Evolutionary conservation across 2,888 invertebrate species (phyloP).

Genomic region (Notodonta ziczac): DNA sequence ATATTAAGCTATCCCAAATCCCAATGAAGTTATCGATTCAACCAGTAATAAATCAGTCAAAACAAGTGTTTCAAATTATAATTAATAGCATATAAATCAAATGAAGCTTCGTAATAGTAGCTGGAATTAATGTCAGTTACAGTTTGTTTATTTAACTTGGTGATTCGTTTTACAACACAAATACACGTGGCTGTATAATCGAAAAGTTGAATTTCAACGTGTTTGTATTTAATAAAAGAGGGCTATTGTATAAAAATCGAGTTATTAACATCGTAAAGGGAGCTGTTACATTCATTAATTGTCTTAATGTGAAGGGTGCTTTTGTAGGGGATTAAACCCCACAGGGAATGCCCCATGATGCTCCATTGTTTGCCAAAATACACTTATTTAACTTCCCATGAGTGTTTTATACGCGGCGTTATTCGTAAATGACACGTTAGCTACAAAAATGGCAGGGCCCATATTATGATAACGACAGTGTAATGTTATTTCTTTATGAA

Average conservation of each 20-base stretch:
- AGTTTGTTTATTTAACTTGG: slow-evolving; percentile 6
- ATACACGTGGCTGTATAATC: slow-evolving; percentile 41
- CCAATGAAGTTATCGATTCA: too few relatives aligned
- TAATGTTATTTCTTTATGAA: slow-evolving; percentile 29
- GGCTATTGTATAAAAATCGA: slow-evolving; percentile 67
- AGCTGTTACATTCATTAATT: slow-evolving; percentile 79
- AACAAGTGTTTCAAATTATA: neutral
- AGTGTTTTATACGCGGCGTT: slow-evolving; percentile 42
- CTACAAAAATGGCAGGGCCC: slow-evolving; percentile 31
- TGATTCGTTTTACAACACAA: slow-evolving; percentile 7
- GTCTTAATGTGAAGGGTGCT: slow-evolving; percentile 72
- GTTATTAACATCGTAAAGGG: slow-evolving; percentile 77
- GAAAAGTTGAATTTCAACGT: slow-evolving; percentile 45
- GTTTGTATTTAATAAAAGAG: slow-evolving; percentile 69
- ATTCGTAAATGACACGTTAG: slow-evolving; percentile 38
- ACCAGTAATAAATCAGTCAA: too few relatives aligned
- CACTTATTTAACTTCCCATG: slow-evolving; percentile 74
- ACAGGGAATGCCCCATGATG: slow-evolving; percentile 63
- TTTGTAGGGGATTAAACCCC: slow-evolving; percentile 59
- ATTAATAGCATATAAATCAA: neutral
- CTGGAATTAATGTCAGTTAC: neutral
- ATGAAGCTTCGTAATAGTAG: neutral
- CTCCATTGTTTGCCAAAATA: slow-evolving; percentile 73
- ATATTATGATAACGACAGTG: slow-evolving; percentile 33
- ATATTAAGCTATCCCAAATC: too few relatives aligned